Evolutionary conservation across 2,113 vertebrate species (phyloP).

Genomic region (Trichechus manatus): DNA sequence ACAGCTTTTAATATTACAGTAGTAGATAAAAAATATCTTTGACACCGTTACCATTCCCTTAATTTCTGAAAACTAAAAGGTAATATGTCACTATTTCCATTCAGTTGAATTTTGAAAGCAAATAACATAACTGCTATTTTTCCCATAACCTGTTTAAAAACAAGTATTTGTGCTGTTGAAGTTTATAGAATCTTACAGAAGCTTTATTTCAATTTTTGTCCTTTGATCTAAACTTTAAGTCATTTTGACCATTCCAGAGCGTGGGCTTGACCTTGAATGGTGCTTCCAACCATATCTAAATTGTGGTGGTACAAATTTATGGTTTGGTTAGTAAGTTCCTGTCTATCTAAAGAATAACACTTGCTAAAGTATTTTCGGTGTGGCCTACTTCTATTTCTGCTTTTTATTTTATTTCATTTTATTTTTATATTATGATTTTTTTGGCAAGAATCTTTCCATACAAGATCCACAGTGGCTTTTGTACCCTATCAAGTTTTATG

Average conservation of each 20-base stretch:
- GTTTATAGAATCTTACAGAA: background rate
- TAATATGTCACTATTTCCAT: background rate
- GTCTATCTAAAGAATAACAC: background rate
- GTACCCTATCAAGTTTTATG: background rate
- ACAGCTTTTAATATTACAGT: background rate
- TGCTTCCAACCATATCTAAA: background rate
- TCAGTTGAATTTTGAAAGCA: background rate
- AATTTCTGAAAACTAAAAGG: background rate
- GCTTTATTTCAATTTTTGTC: background rate
- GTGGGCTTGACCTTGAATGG: background rate
- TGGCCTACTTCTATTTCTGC: background rate
- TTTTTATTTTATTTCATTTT: background rate
- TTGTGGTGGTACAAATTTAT: background rate
- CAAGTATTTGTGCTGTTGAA: background rate
- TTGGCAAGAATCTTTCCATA: background rate
- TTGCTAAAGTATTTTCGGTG: background rate
- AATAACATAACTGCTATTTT: background rate
- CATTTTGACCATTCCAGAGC: background rate
- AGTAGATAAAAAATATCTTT: background rate
- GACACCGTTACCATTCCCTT: background rate
- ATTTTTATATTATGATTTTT: background rate
- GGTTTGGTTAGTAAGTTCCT: background rate
- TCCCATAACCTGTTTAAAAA: background rate
- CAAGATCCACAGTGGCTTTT: background rate
- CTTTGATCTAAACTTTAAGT: background rate